Evolutionary conservation across 2,113 vertebrate genomes (phyloP), one percentile per base, ranked within the genome.

Genomic region (Labeo catla): DNA sequence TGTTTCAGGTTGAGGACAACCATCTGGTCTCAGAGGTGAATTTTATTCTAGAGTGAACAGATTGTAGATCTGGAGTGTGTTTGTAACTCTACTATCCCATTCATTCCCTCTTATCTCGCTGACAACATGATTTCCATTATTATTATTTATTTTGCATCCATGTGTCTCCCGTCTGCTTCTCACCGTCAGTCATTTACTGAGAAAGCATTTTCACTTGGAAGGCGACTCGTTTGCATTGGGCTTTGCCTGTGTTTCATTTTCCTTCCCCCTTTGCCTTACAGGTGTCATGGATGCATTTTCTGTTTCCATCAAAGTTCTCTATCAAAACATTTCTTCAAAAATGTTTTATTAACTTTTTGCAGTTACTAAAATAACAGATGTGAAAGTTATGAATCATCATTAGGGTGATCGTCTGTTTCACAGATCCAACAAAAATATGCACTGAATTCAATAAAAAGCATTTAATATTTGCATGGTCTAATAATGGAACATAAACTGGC

Each of bases 1-100:
- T 82, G 47, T 90, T 89, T 86, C 84, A 89, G 87, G 86, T 21
- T 61, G 87, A 90, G 84, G 88, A 90, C 50, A 81, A 89, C 13
- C 82, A 74, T 13, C 85, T 84, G 9, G 68, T 86, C 72, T 91
- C 89, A 82, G 91, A 90, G 85, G 84, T 90, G 89, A 68, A 86
- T 49, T 6, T 83, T 73, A 19, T 66, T 80, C 39, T 63, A 80
- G 36, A 81, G 16, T 28, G 1, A 28, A 23, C 61, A 50, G 45
- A 39, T 83, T 73, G 19, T 57, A 68, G 80, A 52, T 57, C 50
- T 73, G 21, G 28, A 36, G 15, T 43, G 77, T 80, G 77, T 80
- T 34, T 80, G 16, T 47, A 50, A 45, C 78, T 83, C 81, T 83
- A 49, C 11, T 52, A 52, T 50, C 15, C 76, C 15, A 57, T 77